These are phyloP conservation scores for Micoletzkya japonica DNA, from an alignment of 2,888 invertebrate species.

Conservation along the genomic window DNA sequence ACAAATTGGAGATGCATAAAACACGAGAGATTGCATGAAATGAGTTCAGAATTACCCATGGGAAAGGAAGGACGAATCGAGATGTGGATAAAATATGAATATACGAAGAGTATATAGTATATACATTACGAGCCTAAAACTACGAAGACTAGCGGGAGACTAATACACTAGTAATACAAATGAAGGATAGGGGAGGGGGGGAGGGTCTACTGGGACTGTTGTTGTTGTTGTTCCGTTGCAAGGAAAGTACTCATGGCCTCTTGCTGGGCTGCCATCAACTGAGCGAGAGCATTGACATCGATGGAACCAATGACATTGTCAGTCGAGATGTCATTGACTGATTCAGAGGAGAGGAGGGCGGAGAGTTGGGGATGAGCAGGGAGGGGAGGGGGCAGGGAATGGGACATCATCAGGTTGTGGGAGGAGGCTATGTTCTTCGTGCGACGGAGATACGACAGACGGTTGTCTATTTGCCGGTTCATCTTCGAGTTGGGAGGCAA, in stretches of 20 bases:
- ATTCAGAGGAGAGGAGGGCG: background rate
- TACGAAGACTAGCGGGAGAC: too few species aligned
- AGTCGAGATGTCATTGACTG: background rate
- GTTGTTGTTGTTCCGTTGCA: background rate
- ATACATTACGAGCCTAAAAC: too few species aligned
- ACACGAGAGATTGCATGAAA: slow-evolving; percentile 14
- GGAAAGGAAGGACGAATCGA: background rate
- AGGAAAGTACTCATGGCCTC: slow-evolving; percentile 4
- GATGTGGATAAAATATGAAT: slow-evolving; percentile 1
- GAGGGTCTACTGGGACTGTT: too few species aligned
- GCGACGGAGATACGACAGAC: slow-evolving; percentile 45
- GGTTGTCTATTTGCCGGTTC: slow-evolving; percentile 47
- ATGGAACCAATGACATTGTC: background rate
- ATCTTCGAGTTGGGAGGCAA: slow-evolving; percentile 46
- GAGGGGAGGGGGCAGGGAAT: slow-evolving; percentile 5
- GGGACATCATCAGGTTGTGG: background rate
- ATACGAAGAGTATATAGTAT: slow-evolving; percentile 4
- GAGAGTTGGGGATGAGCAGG: background rate
- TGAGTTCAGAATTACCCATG: background rate
- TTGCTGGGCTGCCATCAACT: slow-evolving; percentile 20
- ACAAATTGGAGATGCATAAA: slow-evolving; percentile 12
- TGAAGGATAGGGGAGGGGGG: too few species aligned
- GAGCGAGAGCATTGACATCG: slow-evolving; percentile 17
- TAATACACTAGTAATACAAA: too few species aligned
- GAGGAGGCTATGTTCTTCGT: slow-evolving; percentile 38